Percentiles rank a stretch among this genome's conserved stretches.
These are phyloP conservation scores for Chromis chromis DNA, from an alignment of 2,797 vertebrate genomes.

Conservation along the genomic window DNA sequence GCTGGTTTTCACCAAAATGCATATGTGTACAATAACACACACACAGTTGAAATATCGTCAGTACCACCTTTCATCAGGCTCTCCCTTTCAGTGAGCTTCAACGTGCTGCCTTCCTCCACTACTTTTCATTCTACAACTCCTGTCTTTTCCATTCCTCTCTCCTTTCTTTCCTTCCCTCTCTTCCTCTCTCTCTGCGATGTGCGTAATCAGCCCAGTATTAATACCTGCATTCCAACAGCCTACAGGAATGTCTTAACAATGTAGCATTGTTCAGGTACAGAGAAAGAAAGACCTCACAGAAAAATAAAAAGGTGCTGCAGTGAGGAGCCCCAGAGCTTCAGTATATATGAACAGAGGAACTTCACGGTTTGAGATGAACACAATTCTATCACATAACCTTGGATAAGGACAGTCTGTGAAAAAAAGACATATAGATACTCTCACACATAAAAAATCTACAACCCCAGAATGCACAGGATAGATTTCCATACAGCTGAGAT, in stretches of 20 bases:
- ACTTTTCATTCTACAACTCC: constrained; percentile 64
- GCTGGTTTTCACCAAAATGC: constrained; percentile 26
- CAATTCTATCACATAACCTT: constrained; percentile 25
- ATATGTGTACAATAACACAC: constrained; percentile 20
- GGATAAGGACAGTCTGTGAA: neutral
- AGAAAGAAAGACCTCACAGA: constrained; percentile 43
- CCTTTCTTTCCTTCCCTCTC: constrained; percentile 21
- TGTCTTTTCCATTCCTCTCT: constrained; percentile 33
- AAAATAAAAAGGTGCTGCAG: constrained; percentile 42
- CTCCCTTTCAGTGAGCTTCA: constrained; percentile 47
- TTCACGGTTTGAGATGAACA: constrained; percentile 6
- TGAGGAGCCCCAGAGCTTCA: constrained; percentile 24
- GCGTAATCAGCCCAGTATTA: constrained; percentile 81
- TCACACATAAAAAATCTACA: neutral
- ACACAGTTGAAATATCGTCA: constrained; percentile 48
- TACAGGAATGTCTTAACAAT: constrained; percentile 85
- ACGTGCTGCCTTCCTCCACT: constrained; percentile 28
- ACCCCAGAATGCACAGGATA: neutral
- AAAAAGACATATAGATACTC: neutral
- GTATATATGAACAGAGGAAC: neutral
- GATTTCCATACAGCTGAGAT: constrained; percentile 15
- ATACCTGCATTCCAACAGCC: constrained; percentile 86
- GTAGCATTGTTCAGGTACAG: constrained; percentile 81
- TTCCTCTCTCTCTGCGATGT: constrained; percentile 45
- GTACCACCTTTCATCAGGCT: constrained; percentile 41